Base-by-base conservation (phyloP, 64 coral and sea anemone genomes). In the Actinia equina region DNA sequence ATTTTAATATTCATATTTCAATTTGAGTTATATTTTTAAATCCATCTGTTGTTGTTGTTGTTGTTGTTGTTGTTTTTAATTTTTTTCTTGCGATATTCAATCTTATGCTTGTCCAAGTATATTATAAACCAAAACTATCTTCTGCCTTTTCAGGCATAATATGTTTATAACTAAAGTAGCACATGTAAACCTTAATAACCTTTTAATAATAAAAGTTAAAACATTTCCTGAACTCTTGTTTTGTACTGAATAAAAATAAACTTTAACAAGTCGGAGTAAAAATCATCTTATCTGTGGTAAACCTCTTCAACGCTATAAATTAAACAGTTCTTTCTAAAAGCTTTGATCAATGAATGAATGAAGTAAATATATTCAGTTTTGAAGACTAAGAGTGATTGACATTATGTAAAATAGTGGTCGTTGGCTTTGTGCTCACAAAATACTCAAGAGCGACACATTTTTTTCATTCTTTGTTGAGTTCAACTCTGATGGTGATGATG, bases 221-320 rank as follows among this genome's bases (percentile, higher is more conserved):
- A 71, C 18, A 71, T 26, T 37, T 74, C 55, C 13, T 6, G 15
- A 25, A 15, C n/a, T 27, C 26, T 12, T 74, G 69, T 74, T 74
- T 74, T 41, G 69, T 74, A 37, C 25, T 74, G 69, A 74, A 74
- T 74, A 74, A 74, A 74, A 74, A 41, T 74, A 74, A 74, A 74
- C 69, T 74, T 74, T n/a, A 71, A 71, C 4, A 10, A n/a, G 15
- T 10, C 62, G 22, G 69, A 74, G 22, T 74, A 74, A 74, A n/a
- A n/a, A 74, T 30, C 10, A n/a, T 74, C 69, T 74, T 74, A 41
- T 74, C 69, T 74, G 25, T 74, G 23, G 69, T 74, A 74, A 74
- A 74, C 63, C 69, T 74, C 25, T 41, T 74, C 69, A 74, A 74
- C 13, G 25, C 26, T 13, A 30, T 74, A 71, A 71, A 71, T 71